Evolutionary conservation across 2,113 vertebrate genomes (phyloP), one percentile per base, ranked within the genome.

Genomic region (Amphiprion ocellaris): DNA sequence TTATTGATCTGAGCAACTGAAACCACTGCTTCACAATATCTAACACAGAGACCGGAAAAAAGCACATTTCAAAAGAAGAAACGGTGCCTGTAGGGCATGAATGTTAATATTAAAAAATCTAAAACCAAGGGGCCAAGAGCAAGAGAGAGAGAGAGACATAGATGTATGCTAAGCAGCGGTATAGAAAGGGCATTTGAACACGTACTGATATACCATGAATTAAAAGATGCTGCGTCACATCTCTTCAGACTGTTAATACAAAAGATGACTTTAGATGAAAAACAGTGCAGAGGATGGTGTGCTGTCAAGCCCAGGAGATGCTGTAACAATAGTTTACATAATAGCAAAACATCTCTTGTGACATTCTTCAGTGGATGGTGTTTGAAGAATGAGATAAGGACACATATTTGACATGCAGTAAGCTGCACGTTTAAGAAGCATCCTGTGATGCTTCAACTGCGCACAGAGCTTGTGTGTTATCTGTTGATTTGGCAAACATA

Each of bases 1-100:
- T 69, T 89, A 90, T 87, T 90, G 86, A 85, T 91, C 81, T 28
- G 58, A 75, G 69, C 30, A 68, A 64, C 75, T 69, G 67, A 79
- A 83, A 46, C 66, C 75, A 52, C 55, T 75, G 77, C 68, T 52
- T 82, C 86, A 79, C 61, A 58, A 39, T 74, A 69, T 76, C 52
- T 63, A 23, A 83, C 71, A 85, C 11, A 39, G 33, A 74, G 69
- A 62, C 47, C 1, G 30, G 33, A 74, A 77, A 76, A 56, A 59
- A n/a, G 26, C 55, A 15, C 76, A 58, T 80, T 70, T 63, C 75
- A 68, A 60, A 73, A 69, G 56, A 56, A 84, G 70, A 74, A 79
- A 79, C 39, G 47, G 50, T 74, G 56, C 60, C 70, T 74, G 60
- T 56, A 46, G 61, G 69, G 58, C 10, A 71, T 60, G 54, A 58